phyloP scores from a whole-genome alignment of 1,140 invertebrate species.

The Linepithema humile region DNA sequence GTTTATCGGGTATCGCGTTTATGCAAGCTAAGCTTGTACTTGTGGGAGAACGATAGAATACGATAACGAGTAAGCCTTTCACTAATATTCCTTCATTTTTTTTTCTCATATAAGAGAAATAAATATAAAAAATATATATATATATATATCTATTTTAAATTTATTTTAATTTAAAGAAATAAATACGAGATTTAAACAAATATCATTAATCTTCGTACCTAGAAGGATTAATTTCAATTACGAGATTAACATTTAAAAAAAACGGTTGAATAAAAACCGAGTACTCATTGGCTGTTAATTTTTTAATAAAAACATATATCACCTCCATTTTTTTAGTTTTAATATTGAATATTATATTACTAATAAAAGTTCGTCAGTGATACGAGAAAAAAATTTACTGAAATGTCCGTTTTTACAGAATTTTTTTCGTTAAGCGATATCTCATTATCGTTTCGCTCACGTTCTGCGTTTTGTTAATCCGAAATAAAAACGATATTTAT shows the following conservation, averaged over 20 bases:
- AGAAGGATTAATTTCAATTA: background rate
- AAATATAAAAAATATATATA: background rate
- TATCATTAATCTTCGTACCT: no score
- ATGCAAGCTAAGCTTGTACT: conserved; percentile 8
- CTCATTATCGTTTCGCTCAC: conserved; percentile 35
- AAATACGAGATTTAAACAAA: background rate
- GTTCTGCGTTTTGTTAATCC: conserved; percentile 32
- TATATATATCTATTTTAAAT: background rate
- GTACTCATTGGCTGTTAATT: background rate
- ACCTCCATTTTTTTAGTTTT: background rate
- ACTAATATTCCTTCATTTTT: no score
- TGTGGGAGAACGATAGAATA: background rate
- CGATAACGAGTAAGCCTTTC: conserved; percentile 13
- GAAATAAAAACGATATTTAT: conserved; percentile 47
- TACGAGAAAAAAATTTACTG: background rate
- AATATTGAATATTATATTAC: conserved; percentile 32
- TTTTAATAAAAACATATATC: background rate
- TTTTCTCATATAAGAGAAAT: background rate
- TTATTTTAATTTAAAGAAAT: background rate
- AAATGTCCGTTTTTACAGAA: background rate
- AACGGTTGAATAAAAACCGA: background rate
- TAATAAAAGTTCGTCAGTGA: conserved; percentile 5
- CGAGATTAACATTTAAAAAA: background rate
- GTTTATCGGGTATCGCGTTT: conserved; percentile 46
- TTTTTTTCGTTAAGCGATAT: conserved; percentile 46